Evolutionary conservation across 2,888 invertebrate species (phyloP), one percentile per base, ranked within the genome.

Genomic region (Rhagophthalmus giganteus): DNA sequence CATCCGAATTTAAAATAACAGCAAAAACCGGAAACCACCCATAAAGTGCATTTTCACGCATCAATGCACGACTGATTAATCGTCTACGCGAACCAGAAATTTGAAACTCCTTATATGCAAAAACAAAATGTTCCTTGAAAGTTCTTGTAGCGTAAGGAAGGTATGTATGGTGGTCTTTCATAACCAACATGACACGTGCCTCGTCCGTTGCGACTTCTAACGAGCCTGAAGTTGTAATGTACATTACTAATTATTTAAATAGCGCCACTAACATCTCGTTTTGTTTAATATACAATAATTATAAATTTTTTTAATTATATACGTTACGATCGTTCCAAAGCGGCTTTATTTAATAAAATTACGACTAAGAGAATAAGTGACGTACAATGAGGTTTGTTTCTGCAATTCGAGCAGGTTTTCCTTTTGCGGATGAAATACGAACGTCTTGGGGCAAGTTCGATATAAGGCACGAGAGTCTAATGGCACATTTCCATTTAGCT

Each of bases 381-480:
- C n/a, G n/a, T n/a, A n/a, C n/a, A n/a, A n/a, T n/a, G n/a, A n/a
- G n/a, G n/a, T n/a, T n/a, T n/a, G n/a, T n/a, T n/a, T n/a, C n/a
- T n/a, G n/a, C n/a, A n/a, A n/a, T n/a, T n/a, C n/a, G n/a, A 38
- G 33, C 39, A 16, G 27, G 12, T 27, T 44, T 44, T 38, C 50
- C 50, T 50, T 50, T 42, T 50, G 27, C 13, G 50, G 38, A 38
- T 32, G 28, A 42, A 50, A 50, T 42, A 44, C 13, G 50, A 35
- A 50, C 32, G 37, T 16, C 37, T 38, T 16, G 11, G 31, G 37
- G 49, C 49, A 11, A 42, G 24, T 20, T 35, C 49, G 33, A 47
- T 46, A 47, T 45, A 52, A 52, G 52, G 52, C 47, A 52, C 46
- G 44, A 47, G 52, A 35, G 41, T 42, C 46, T 52, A 52, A 52